These are phyloP conservation scores for Ovis aries DNA, from an alignment of 2,113 vertebrate species.

Conservation along the genomic window ARS-UI_Ramb_v3.0 NC_056055.1:223415001-223415500, in stretches of 20 bases:
- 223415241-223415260: background rate
- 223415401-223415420: background rate
- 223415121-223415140: background rate
- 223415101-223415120: background rate
- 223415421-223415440: fast-evolving
- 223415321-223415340: background rate
- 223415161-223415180: background rate
- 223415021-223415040: background rate
- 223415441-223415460: background rate
- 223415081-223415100: background rate
- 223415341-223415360: background rate
- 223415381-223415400: background rate
- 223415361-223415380: background rate
- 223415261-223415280: background rate
- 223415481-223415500: background rate
- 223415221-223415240: background rate
- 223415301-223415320: background rate
- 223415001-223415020: background rate
- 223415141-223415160: background rate
- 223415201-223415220: background rate
- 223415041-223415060: background rate
- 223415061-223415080: background rate
- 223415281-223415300: background rate
- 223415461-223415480: background rate
- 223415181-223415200: background rate